Evolutionary conservation across 2,113 vertebrate genomes (phyloP), one percentile per base, ranked within the genome.

Genomic region (Oxyruncus cristatus): DNA sequence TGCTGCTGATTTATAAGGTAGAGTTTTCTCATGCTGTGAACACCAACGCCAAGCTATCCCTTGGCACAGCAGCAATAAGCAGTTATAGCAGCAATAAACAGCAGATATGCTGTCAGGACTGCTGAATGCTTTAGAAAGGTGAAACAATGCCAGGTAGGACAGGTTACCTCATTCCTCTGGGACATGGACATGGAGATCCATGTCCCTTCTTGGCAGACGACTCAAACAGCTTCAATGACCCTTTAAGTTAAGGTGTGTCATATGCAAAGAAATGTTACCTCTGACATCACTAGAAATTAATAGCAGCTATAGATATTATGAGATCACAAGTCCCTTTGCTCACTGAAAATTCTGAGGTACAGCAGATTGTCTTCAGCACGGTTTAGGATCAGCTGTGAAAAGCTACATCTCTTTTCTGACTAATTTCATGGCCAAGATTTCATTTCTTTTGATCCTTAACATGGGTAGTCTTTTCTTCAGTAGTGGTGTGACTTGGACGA

Each of bases 111-210:
- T 50, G 26, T 50, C 49, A 50, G 49, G 49, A 27, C 42, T 24
- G 55, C 35, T 68, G 53, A 58, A 33, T 46, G 35, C 44, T 70
- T 70, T 9, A 32, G 61, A 58, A 58, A 75, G 39, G n/a, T 37
- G 55, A 79, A 47, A 53, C 0, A 1, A 33, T 3, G 32, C 12
- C 56, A 35, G 20, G 41, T 15, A 44, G 62, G 52, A 41, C 28
- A 30, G 53, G 30, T 89, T 78, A 82, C 86, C 81, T 68, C 49
- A 4, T n/a, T 73, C n/a, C 27, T 47, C 47, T 9, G 59, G 30
- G 49, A 73, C 14, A 28, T 0, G 1, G 5, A 32, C 4, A 0
- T n/a, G 42, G 46, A 77, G 77, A 65, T 59, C 49, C 39, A 11
- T n/a, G n/a, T n/a, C n/a, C n/a, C n/a, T n/a, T n/a, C n/a, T n/a